A percentile compares a stretch with the other conserved stretches of the same genome.
Evolutionary conservation across 2,888 invertebrate genomes (phyloP).

Genomic region (Microctonus brassicae): DNA sequence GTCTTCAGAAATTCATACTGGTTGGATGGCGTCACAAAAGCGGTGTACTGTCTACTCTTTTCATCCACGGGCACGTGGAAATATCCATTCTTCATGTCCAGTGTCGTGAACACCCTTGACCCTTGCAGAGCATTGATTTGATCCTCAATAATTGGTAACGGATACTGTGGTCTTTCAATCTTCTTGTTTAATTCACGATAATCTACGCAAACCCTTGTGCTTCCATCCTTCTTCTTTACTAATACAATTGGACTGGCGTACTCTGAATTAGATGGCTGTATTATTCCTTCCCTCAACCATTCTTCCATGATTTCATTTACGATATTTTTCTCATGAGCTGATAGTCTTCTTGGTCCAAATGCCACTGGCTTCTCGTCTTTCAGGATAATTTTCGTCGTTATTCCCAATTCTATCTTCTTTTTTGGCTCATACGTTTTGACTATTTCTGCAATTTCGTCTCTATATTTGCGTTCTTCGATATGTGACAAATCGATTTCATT

Average conservation of each 20-base stretch:
- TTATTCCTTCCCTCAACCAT: slow-evolving; percentile 46
- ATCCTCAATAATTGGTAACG: slow-evolving; percentile 49
- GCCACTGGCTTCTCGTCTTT: no score
- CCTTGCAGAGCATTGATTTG: slow-evolving; percentile 49
- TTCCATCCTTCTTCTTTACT: slow-evolving; percentile 50
- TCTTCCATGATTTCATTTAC: not conserved
- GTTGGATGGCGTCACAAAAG: no score
- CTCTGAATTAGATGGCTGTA: slow-evolving; percentile 55
- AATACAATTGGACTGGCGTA: slow-evolving; percentile 57
- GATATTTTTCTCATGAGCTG: no score
- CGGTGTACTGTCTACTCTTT: slow-evolving; percentile 19
- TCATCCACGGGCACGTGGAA: no score
- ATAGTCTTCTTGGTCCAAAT: no score
- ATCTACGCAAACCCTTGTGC: slow-evolving; percentile 59
- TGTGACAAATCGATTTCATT: no score
- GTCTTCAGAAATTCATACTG: no score
- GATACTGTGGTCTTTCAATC: slow-evolving; percentile 49
- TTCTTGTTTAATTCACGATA: slow-evolving; percentile 61
- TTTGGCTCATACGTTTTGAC: no score
- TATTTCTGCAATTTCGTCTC: no score
- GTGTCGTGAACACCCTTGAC: slow-evolving; percentile 35
- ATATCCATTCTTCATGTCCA: slow-evolving; percentile 45
- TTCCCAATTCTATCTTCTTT: no score
- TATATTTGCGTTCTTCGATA: no score
- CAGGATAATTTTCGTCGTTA: no score